Evolutionary conservation across 2,797 vertebrate genomes (phyloP).

Genomic region (Cercopithecus diana): DNA sequence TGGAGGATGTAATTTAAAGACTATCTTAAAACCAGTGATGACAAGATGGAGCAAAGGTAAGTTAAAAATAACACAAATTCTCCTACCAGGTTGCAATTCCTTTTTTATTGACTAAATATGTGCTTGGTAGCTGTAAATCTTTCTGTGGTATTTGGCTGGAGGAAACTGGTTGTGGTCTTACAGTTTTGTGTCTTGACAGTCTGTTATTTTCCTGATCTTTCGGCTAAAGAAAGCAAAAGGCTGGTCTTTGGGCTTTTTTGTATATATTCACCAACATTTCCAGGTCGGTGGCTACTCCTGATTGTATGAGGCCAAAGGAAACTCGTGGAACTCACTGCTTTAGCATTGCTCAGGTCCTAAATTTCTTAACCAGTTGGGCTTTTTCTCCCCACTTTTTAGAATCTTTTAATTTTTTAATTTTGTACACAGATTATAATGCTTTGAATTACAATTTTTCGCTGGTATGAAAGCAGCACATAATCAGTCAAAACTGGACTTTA

Average conservation of each 20-base stretch:
- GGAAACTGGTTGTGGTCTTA: not conserved
- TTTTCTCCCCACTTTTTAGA: not conserved
- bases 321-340: not conserved
- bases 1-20: not conserved
- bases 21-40: not conserved
- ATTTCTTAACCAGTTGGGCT: not conserved
- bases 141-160: not conserved
- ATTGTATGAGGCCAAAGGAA: not conserved
- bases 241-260: too few species aligned
- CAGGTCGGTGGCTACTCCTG: not conserved
- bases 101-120: not conserved
- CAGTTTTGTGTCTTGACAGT: not conserved
- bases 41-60: not conserved
- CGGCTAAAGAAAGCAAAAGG: not conserved
- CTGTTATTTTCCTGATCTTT: not conserved
- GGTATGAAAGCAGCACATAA: too few species aligned
- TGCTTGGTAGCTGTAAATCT: not conserved
- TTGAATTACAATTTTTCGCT: not conserved
- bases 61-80: not conserved
- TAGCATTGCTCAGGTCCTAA: not conserved
- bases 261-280: not conserved
- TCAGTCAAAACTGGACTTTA: not conserved
- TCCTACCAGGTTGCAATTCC: not conserved
- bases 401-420: not conserved
- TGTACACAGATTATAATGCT: not conserved